A percentile compares a stretch with the other conserved stretches of the same genome.
phyloP scores from a whole-genome alignment of 2,888 invertebrate genomes.

The Eudasyphora cyanicolor region DNA sequence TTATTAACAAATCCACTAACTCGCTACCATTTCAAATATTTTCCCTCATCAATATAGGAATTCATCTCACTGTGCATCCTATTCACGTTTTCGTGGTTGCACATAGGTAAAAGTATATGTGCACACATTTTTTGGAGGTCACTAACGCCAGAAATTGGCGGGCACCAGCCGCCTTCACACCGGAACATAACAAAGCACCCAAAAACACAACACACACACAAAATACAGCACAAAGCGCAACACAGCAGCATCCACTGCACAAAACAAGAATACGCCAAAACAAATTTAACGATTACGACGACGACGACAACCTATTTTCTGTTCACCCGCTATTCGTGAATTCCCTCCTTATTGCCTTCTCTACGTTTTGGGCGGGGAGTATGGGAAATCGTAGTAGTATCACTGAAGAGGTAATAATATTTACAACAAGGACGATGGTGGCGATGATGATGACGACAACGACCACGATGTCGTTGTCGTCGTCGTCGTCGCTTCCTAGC shows the following conservation, averaged over 20 bases:
- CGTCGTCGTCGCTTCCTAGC: too few species aligned
- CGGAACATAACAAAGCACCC: slow-evolving; percentile 2
- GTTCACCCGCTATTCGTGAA: slow-evolving; percentile 4
- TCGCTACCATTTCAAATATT: too few species aligned
- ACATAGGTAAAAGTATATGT: slow-evolving; percentile 39
- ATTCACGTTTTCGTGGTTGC: background rate
- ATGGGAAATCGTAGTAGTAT: slow-evolving; percentile 61
- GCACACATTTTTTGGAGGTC: slow-evolving; percentile 60
- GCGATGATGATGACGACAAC: slow-evolving; percentile 32
- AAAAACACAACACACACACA: slow-evolving; percentile 15
- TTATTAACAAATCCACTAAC: too few species aligned
- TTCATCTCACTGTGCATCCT: too few species aligned
- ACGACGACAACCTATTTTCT: slow-evolving; percentile 63
- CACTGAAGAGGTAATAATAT: slow-evolving; percentile 48
- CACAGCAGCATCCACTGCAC: background rate
- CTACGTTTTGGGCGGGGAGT: slow-evolving; percentile 29
- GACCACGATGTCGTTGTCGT: slow-evolving; percentile 19
- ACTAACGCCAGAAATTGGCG: slow-evolving; percentile 64
- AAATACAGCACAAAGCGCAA: background rate
- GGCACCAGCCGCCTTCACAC: slow-evolving; percentile 15
- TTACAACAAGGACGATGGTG: slow-evolving; percentile 55
- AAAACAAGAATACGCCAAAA: slow-evolving; percentile 62
- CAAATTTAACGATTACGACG: too few species aligned
- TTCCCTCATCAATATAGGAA: too few species aligned
- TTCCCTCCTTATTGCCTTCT: background rate